Conservation (phyloP, 2,888 invertebrate genomes). For the Gryllus longicercus region DNA sequence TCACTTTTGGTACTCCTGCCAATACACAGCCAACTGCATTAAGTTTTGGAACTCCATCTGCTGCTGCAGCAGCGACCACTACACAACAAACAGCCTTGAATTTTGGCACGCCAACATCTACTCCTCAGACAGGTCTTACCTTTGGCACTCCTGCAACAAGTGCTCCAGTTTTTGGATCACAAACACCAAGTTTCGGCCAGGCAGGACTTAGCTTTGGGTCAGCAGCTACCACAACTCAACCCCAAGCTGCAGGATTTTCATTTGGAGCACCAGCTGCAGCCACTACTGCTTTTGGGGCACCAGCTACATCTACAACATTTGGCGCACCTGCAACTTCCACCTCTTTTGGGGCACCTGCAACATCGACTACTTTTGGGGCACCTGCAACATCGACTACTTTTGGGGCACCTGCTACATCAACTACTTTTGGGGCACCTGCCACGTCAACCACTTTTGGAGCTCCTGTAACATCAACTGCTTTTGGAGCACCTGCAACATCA, state of each 20-base stretch:
- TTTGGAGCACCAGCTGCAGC: constrained; percentile 38
- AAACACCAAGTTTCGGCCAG: constrained; percentile 36
- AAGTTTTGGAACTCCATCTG: constrained; percentile 31
- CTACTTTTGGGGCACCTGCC: constrained; percentile 27
- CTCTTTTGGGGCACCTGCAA: constrained; percentile 29
- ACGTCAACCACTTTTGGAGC: constrained; percentile 38
- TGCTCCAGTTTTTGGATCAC: constrained; percentile 25
- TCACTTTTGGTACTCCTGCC: constrained; percentile 39
- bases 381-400: constrained; percentile 33
- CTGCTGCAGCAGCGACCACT: constrained; percentile 3
- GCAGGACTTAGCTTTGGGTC: constrained; percentile 45
- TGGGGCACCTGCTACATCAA: constrained; percentile 20
- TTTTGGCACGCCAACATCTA: constrained; percentile 27
- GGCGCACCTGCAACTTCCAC: constrained; percentile 29
- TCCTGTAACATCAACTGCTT: constrained; percentile 43
- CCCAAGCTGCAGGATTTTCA: constrained; percentile 35
- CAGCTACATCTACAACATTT: constrained; percentile 26
- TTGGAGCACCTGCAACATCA: constrained; percentile 41
- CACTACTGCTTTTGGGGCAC: constrained; percentile 24
- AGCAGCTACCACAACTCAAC: constrained; percentile 41
- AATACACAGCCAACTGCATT: constrained; percentile 30
- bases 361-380: constrained; percentile 37
- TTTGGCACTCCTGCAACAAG: constrained; percentile 29
- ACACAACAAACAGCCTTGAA: constrained; percentile 24
- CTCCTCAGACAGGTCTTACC: constrained; percentile 27